Percentiles rank a stretch among this genome's conserved stretches.
phyloP scores from a whole-genome alignment of 2,113 vertebrate genomes.

The Hippocampus zosterae region DNA sequence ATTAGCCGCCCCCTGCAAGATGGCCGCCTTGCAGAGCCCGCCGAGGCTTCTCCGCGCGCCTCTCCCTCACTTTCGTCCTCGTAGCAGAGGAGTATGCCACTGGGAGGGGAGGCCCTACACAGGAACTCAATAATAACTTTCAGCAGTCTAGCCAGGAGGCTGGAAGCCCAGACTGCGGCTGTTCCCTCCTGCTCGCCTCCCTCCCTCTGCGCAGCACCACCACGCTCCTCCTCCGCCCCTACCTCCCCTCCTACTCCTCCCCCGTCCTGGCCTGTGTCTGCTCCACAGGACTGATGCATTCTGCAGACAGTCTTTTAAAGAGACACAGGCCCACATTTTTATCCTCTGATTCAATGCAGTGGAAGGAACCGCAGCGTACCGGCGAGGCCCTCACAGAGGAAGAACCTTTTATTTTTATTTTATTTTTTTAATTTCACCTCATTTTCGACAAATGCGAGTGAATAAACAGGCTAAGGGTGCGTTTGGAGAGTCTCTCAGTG shows the following conservation, averaged over 20 bases:
- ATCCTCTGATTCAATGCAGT: constrained; percentile 75
- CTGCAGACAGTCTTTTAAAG: constrained; percentile 84
- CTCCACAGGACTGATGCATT: constrained; percentile 83
- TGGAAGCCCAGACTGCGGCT: constrained; percentile 87
- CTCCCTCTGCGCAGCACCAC: constrained; percentile 61
- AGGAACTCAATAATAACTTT: constrained; percentile 93
- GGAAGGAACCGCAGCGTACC: constrained; percentile 62
- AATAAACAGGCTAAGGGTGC: constrained; percentile 47
- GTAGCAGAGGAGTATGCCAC: constrained; percentile 75
- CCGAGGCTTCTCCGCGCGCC: constrained; percentile 52
- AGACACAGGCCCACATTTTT: constrained; percentile 76
- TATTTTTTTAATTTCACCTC: constrained; percentile 19
- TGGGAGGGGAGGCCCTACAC: constrained; percentile 79
- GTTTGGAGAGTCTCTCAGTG: constrained; percentile 55
- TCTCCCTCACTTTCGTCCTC: constrained; percentile 33
- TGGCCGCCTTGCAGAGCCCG: constrained; percentile 16
- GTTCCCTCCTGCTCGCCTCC: constrained; percentile 71
- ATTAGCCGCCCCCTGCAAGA: not conserved
- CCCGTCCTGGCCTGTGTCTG: constrained; percentile 74
- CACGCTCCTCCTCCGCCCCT: constrained; percentile 54
- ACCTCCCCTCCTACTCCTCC: constrained; percentile 29
- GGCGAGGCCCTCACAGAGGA: constrained; percentile 3
- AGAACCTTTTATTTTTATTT: not conserved
- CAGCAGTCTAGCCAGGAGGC: constrained; percentile 89
- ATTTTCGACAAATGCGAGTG: constrained; percentile 43